Conservation (phyloP, 2,113 vertebrate species). For the Larimichthys polyactis region DNA sequence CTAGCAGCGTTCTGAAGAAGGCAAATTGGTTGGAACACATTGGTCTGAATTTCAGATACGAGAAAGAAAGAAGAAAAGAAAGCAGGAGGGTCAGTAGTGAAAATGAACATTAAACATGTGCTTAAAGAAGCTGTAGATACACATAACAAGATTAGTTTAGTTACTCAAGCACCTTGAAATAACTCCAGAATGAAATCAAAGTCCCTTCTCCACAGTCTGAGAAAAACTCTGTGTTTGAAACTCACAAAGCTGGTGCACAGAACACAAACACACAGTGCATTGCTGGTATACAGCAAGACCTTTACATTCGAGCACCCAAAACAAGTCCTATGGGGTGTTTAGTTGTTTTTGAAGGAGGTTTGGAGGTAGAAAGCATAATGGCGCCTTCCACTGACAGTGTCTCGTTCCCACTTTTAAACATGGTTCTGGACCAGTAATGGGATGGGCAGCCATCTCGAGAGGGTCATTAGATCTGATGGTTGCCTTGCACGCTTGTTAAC, state of each 20-base stretch:
- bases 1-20: background rate
- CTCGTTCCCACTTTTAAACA: conserved; percentile 44
- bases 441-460: conserved; percentile 48
- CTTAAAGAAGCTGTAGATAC: conserved; percentile 13
- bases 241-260: background rate
- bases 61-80: background rate
- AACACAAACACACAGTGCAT: background rate
- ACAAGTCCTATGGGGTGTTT: background rate
- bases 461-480: conserved; percentile 64
- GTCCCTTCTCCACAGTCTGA: background rate
- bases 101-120: conserved; percentile 21
- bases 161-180: background rate
- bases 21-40: conserved; percentile 11
- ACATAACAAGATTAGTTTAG: conserved; percentile 9
- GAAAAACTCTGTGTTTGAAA: too few relatives aligned
- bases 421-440: conserved; percentile 49
- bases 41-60: too few relatives aligned
- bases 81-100: background rate
- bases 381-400: conserved; percentile 3
- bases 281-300: background rate
- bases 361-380: background rate
- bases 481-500: conserved; percentile 64
- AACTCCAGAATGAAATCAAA: background rate
- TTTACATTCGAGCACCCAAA: background rate
- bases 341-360: background rate